A percentile compares a stretch with the other conserved stretches of the same genome.
phyloP scores from a whole-genome alignment of 1,140 invertebrate species.

The Cyphomyrmex costatus region DNA sequence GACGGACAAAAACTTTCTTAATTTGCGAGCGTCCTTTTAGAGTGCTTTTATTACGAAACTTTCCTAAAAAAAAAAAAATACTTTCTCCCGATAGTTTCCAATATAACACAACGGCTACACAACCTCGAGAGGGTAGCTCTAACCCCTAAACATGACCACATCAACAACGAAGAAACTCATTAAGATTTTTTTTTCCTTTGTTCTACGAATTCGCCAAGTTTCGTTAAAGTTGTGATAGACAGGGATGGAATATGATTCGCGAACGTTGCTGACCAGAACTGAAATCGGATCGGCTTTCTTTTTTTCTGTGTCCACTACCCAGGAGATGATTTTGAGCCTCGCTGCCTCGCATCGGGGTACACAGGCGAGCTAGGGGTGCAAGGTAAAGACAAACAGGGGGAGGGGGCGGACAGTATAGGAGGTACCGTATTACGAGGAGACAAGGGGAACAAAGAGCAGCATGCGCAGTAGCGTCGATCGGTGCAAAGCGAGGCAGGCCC shows the following conservation, averaged over 20 bases:
- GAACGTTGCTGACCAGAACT: neutral
- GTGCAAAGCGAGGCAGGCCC: conserved; percentile 62
- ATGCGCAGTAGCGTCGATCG: conserved; percentile 63
- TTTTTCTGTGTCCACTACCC: neutral
- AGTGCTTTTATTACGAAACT: conserved; percentile 42
- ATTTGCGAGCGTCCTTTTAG: conserved; percentile 42
- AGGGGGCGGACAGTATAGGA: neutral
- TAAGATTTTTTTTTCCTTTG: conserved; percentile 21
- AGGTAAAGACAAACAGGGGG: conserved; percentile 27
- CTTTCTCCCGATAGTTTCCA: conserved; percentile 30
- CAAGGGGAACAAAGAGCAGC: conserved; percentile 58
- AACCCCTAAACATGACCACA: conserved; percentile 26
- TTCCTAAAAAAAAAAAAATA: conserved; percentile 26
- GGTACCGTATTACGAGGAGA: conserved; percentile 44
- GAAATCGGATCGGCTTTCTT: conserved; percentile 17
- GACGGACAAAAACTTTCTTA: conserved; percentile 25
- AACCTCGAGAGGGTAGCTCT: neutral
- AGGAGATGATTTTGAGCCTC: conserved; percentile 25
- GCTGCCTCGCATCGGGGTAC: conserved; percentile 5
- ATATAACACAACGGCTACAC: conserved; percentile 12
- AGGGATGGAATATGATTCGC: neutral
- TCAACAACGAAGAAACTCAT: conserved; percentile 23
- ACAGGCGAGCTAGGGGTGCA: conserved; percentile 32
- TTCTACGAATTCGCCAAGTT: neutral
- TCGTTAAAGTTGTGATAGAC: neutral